phyloP scores from a whole-genome alignment of 2,888 invertebrate species.

The Cerastis leucographa region DNA sequence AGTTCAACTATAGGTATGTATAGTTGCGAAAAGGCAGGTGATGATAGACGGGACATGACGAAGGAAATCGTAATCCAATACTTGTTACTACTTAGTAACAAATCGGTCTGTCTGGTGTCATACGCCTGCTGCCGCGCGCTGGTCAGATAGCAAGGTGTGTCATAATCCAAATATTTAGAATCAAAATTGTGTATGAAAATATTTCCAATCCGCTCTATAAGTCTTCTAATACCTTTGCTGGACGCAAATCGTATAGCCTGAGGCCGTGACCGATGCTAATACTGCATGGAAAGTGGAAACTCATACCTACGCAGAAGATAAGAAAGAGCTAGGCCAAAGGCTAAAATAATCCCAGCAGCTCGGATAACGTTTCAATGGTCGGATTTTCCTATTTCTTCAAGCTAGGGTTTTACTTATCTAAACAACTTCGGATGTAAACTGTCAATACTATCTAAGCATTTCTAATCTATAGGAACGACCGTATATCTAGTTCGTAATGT shows the following conservation, averaged over 20 bases:
- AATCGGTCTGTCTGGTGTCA: too few species aligned
- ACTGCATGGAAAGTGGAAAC: neutral
- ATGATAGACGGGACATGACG: too few species aligned
- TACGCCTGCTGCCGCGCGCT: too few species aligned
- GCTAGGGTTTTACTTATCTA: neutral
- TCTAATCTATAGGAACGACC: neutral
- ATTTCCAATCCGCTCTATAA: too few species aligned
- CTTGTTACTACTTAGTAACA: too few species aligned
- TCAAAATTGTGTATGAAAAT: too few species aligned
- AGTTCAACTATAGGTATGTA: too few species aligned
- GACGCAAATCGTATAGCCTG: neutral
- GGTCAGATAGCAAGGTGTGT: too few species aligned
- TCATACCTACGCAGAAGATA: neutral
- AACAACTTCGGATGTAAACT: neutral
- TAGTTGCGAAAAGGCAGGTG: too few species aligned
- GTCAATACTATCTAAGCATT: neutral
- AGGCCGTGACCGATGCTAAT: neutral
- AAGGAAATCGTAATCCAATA: too few species aligned
- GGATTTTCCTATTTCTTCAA: constrained; percentile 3
- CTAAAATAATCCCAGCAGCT: neutral
- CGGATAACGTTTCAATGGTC: neutral
- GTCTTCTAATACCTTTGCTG: neutral
- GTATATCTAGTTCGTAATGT: neutral
- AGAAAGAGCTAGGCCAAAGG: neutral
- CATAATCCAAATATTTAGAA: too few species aligned